phyloP scores from a whole-genome alignment of 2,797 vertebrate genomes.

The Catamblyrhynchus diadema region DNA sequence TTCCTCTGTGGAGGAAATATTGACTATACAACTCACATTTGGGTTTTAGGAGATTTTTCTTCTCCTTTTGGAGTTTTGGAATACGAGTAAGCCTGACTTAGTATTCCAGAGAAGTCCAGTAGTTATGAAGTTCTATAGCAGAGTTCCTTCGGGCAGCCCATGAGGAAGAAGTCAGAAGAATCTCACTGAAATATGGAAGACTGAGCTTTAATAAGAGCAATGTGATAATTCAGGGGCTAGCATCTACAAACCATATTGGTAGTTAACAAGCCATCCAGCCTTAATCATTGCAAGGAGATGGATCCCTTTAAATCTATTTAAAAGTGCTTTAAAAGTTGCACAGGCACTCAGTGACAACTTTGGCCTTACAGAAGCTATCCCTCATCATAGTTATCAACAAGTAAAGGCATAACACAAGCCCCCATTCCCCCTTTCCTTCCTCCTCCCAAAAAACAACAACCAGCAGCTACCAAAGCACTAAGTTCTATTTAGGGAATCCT shows the following conservation, averaged over 20 bases:
- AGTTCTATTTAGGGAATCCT: slow-evolving; percentile 1
- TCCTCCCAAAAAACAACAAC: not conserved
- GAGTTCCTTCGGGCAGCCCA: not conserved
- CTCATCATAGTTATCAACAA: not conserved
- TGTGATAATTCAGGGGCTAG: not conserved
- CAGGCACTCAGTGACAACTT: not conserved
- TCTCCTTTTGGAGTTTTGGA: not conserved
- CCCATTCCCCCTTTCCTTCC: not conserved
- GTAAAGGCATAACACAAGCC: not conserved
- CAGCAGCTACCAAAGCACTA: not conserved
- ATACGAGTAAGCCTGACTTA: not conserved
- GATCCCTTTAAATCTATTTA: not conserved
- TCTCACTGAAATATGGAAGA: not conserved
- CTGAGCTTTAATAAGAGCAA: not conserved
- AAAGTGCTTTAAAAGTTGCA: not conserved
- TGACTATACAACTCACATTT: not conserved
- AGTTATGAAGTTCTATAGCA: not conserved
- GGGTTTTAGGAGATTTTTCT: not conserved
- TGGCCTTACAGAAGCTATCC: not conserved
- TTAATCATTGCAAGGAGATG: not conserved
- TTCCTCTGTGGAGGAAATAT: not conserved
- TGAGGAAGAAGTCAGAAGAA: not conserved
- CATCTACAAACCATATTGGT: not conserved
- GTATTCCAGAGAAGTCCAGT: not conserved
- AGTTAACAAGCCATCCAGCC: not conserved